These are phyloP conservation scores for Cynoglossus semilaevis DNA, from an alignment of 2,113 vertebrate genomes.

Conservation along the genomic window DNA sequence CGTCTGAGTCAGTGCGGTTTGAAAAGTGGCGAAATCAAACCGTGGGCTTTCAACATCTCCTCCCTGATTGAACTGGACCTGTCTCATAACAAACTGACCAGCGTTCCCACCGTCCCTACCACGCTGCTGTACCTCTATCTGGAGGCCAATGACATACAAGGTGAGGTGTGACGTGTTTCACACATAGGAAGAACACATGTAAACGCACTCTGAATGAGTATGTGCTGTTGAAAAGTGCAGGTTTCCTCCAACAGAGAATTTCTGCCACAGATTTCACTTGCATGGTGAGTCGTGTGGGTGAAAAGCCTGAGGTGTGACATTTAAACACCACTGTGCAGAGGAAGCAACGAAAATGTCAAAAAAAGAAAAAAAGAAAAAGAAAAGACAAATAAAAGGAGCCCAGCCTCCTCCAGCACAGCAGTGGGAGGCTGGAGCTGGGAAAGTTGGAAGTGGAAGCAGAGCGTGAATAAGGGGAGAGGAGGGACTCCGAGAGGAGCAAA, in stretches of 20 bases:
- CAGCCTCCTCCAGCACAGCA: slow-evolving; percentile 1
- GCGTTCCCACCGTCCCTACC: slow-evolving; percentile 66
- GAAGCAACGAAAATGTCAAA: slow-evolving; percentile 44
- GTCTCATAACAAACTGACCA: slow-evolving; percentile 74
- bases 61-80: slow-evolving; percentile 78
- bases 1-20: slow-evolving; percentile 70
- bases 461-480: slow-evolving; percentile 1
- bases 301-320: slow-evolving; percentile 6
- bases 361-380: slow-evolving; percentile 22
- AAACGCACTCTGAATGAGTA: too few relatives aligned
- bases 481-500: slow-evolving; percentile 2
- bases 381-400: not conserved
- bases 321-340: slow-evolving; percentile 11
- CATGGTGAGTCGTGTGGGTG: slow-evolving; percentile 1
- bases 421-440: slow-evolving; percentile 2
- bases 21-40: slow-evolving; percentile 39
- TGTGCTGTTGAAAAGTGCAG: too few relatives aligned
- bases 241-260: too few relatives aligned
- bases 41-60: slow-evolving; percentile 66
- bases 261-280: not conserved
- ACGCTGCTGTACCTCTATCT: slow-evolving; percentile 77
- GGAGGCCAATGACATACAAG: slow-evolving; percentile 76
- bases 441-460: slow-evolving; percentile 27
- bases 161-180: slow-evolving; percentile 42
- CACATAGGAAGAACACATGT: too few relatives aligned